Evolutionary conservation across 2,888 invertebrate species (phyloP).

Genomic region (Willowsia nigromaculata): DNA sequence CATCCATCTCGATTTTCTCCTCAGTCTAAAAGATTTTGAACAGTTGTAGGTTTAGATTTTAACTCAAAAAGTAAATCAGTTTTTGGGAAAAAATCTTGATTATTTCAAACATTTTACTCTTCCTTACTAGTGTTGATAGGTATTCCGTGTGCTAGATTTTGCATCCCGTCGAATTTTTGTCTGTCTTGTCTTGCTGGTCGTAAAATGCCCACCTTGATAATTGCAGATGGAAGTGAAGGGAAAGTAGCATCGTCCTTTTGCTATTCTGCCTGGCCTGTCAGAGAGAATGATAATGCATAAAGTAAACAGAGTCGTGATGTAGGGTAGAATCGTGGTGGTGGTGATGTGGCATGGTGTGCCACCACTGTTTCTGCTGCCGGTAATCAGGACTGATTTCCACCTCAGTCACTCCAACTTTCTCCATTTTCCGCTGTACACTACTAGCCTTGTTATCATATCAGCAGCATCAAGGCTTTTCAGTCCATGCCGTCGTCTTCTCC

Average conservation of each 20-base stretch:
- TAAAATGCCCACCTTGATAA: conserved; percentile 29
- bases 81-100: conserved; percentile 29
- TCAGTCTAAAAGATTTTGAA: background rate
- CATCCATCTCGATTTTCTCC: background rate
- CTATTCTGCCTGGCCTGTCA: conserved; percentile 28
- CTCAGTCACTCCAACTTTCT: conserved; percentile 9
- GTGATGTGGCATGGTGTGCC: background rate
- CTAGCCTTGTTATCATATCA: conserved; percentile 1
- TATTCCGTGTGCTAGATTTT: too few species aligned
- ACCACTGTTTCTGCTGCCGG: background rate
- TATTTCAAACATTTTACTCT: background rate
- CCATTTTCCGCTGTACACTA: background rate
- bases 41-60: background rate
- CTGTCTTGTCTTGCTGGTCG: background rate
- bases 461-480: conserved; percentile 7
- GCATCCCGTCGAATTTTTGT: too few species aligned
- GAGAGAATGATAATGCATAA: conserved; percentile 19
- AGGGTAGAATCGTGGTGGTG: background rate
- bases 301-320: background rate
- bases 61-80: background rate
- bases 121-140: too few species aligned
- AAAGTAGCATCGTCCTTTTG: background rate
- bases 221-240: background rate
- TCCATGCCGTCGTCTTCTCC: background rate
- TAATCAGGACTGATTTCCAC: conserved; percentile 56